These are phyloP conservation scores for Drosophila lacicola DNA, from an alignment of 2,888 invertebrate species.

Conservation along the genomic window DNA sequence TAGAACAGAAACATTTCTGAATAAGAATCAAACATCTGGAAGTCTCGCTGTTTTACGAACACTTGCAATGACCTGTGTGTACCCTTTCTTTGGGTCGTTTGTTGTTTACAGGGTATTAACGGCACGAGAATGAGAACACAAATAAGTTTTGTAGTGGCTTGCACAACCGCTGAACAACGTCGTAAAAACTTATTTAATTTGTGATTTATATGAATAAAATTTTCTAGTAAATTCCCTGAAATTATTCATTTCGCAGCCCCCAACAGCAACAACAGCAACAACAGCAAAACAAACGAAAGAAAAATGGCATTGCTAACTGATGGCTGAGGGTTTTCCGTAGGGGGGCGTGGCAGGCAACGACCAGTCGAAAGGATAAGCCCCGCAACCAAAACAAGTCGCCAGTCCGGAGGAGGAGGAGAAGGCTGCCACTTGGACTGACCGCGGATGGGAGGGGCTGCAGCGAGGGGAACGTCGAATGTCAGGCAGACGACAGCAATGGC, in stretches of 20 bases:
- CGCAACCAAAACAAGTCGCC: conserved; percentile 54
- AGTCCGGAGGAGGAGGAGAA: conserved; percentile 10
- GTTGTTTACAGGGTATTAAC: conserved; percentile 16
- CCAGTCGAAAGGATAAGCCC: conserved; percentile 56
- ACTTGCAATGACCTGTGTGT: background rate
- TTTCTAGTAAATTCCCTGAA: conserved; percentile 78
- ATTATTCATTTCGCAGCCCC: conserved; percentile 78
- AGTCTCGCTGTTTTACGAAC: no score
- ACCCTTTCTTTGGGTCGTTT: background rate
- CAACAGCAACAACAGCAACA: conserved; percentile 38
- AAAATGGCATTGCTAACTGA: conserved; percentile 54
- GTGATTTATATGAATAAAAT: conserved; percentile 79
- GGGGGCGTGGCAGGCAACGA: conserved; percentile 2
- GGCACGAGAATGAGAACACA: conserved; percentile 57
- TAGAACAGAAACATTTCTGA: no score
- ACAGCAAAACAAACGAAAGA: conserved; percentile 52
- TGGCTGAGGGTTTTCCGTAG: background rate
- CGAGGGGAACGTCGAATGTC: conserved; percentile 1
- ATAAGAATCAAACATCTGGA: background rate
- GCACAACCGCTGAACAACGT: conserved; percentile 77
- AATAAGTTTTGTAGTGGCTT: conserved; percentile 76
- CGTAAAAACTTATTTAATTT: conserved; percentile 79
- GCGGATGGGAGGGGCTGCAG: background rate
- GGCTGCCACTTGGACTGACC: conserved; percentile 20
- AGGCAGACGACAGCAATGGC: conserved; percentile 53